A percentile compares a stretch with the other conserved stretches of the same genome.
Evolutionary conservation across 2,797 vertebrate species (phyloP).

Genomic region (Lophotriccus pileatus): DNA sequence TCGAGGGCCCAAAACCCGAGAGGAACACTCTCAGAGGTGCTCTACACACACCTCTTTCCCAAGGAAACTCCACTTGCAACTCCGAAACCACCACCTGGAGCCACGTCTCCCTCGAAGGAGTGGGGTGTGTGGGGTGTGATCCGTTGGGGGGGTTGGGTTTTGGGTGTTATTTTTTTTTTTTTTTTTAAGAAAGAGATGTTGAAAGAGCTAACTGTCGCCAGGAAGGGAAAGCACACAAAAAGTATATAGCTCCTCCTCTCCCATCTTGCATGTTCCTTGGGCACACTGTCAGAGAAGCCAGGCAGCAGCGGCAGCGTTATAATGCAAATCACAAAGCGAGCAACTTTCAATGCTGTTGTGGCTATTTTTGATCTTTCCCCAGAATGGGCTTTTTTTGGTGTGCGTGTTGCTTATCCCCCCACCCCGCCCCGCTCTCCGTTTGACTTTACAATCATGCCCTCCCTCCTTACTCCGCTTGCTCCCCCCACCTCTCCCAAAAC

Average conservation of each 20-base stretch:
- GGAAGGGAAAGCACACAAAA: neutral
- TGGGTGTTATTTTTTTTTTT: too few relatives aligned
- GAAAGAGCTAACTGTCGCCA: neutral
- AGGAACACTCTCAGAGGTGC: neutral
- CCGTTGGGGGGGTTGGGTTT: neutral
- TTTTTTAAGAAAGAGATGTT: neutral
- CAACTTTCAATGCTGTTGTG: neutral
- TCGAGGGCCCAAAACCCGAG: neutral
- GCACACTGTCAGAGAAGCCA: neutral
- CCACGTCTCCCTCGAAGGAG: neutral
- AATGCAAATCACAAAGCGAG: neutral
- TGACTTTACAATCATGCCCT: neutral
- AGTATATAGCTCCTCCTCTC: neutral
- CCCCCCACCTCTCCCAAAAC: neutral
- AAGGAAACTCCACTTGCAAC: neutral
- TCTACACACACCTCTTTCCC: too few relatives aligned
- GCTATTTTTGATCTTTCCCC: slow-evolving; percentile 19
- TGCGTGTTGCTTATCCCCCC: accelerated
- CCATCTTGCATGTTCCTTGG: neutral
- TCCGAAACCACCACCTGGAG: neutral
- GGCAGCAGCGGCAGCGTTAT: neutral
- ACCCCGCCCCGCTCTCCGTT: neutral
- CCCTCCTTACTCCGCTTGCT: neutral
- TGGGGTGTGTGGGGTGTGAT: neutral
- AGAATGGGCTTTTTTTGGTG: neutral